These are phyloP conservation scores for Atrina japonica DNA, from an alignment of 2,888 invertebrate species.

Conservation along the genomic window DNA sequence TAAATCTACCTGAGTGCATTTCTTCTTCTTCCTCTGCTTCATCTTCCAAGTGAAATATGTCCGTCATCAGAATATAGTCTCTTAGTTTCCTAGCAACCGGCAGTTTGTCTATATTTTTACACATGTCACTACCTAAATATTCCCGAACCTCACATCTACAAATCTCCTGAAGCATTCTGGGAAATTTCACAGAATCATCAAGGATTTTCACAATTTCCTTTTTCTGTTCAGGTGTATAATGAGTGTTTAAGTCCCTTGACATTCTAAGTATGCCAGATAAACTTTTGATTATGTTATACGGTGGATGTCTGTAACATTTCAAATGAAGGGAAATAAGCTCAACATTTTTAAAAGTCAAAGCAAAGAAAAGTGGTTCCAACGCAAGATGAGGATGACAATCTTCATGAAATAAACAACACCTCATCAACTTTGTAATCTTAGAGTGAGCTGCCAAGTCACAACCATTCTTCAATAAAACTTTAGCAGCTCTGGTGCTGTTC, in stretches of 20 bases:
- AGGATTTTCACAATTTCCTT: constrained; percentile 68
- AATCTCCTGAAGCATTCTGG: constrained; percentile 68
- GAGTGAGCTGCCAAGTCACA: constrained; percentile 75
- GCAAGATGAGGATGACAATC: constrained; percentile 78
- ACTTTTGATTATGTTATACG: constrained; percentile 60
- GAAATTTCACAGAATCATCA: constrained; percentile 51
- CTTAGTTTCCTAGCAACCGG: constrained; percentile 71
- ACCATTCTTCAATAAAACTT: constrained; percentile 72
- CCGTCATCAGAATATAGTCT: constrained; percentile 73
- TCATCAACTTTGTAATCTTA: constrained; percentile 57
- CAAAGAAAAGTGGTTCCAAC: constrained; percentile 76
- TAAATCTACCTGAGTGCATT: constrained; percentile 29
- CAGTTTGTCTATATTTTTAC: constrained; percentile 62
- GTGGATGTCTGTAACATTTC: constrained; percentile 67
- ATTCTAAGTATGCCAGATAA: constrained; percentile 70
- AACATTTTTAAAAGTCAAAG: constrained; percentile 75
- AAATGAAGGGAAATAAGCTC: constrained; percentile 71
- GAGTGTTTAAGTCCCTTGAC: constrained; percentile 62
- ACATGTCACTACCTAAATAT: constrained; percentile 62
- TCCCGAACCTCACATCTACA: constrained; percentile 70
- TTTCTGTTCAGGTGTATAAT: constrained; percentile 60
- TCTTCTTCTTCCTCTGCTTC: constrained; percentile 31
- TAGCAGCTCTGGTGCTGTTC: constrained; percentile 65
- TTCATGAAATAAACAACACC: constrained; percentile 73
- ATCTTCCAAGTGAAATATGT: constrained; percentile 52